Evolutionary conservation across 2,888 invertebrate genomes (phyloP), one percentile per base, ranked within the genome.

Genomic region (Macrophya annulata): DNA sequence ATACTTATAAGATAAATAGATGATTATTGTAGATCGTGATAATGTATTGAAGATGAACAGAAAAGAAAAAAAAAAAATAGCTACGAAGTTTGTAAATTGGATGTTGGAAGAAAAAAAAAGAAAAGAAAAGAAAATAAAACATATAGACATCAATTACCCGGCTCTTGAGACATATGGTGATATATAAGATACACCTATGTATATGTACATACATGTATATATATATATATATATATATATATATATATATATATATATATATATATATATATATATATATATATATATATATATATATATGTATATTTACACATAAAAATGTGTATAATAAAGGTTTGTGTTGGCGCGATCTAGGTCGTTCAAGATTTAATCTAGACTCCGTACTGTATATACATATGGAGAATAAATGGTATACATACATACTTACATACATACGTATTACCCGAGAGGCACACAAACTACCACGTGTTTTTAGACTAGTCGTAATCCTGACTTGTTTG

Each of bases 311-410:
- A 48, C n/a, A n/a, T 31, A 31, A 37, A 68, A 68, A 15, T 68
- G n/a, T 55, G 55, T 55, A 8, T n/a, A 55, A 55, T 55, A 55
- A 55, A 55, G n/a, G 6, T n/a, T 81, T 21, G 84, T 55, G 74
- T 62, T 43, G 59, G 55, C 51, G 84, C 55, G 84, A 87, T 87
- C 82, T 86, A 87, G 87, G 86, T 86, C 87, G 79, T 59, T 45
- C 71, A 85, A 77, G 87, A 87, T 87, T 84, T 45, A 86, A 86
- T 86, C 86, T 81, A 74, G 59, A 74, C 68, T 84, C 86, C 84
- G n/a, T 8, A 3, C 31, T 31, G 31, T 84, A 51, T 83, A 74
- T 79, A 83, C 59, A 76, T 25, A 62, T 76, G 15, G 25, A 40
- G 71, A 71, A 37, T 37, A 10, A 37, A 5, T 6, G 37, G 25